Conservation (phyloP, 2,888 invertebrate genomes). For the Drosophila peninsularis region DNA sequence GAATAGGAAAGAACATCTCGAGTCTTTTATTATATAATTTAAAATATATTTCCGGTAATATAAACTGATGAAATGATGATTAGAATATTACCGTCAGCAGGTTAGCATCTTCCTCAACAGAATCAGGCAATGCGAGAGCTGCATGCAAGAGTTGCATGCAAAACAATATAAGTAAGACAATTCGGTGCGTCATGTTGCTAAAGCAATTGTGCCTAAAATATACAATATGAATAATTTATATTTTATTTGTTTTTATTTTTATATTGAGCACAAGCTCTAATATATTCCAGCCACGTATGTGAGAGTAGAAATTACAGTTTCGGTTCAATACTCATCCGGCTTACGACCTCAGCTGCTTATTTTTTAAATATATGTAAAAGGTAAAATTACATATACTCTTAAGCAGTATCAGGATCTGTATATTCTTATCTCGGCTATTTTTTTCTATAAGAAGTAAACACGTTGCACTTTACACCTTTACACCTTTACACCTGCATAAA, state of each 20-base stretch:
- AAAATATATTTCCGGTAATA: too few relatives aligned
- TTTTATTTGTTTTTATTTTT: neutral
- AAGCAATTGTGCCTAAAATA: neutral
- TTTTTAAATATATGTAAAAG: neutral
- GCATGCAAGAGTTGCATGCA: neutral
- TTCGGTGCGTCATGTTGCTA: slow-evolving; percentile 13
- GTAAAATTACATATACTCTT: neutral
- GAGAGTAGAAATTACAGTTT: neutral
- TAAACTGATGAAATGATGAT: too few relatives aligned
- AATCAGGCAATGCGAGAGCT: neutral
- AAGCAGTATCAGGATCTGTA: too few relatives aligned
- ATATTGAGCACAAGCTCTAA: neutral
- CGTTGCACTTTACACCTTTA: too few relatives aligned
- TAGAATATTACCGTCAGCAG: slow-evolving; percentile 18
- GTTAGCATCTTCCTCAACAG: slow-evolving; percentile 36
- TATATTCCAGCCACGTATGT: neutral
- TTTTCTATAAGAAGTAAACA: neutral
- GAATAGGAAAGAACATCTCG: too few relatives aligned
- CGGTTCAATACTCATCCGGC: neutral
- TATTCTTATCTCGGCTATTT: neutral
- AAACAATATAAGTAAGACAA: slow-evolving; percentile 13
- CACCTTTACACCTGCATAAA: too few relatives aligned
- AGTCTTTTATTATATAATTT: too few relatives aligned
- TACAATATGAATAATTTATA: neutral
- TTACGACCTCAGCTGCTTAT: neutral